Evolutionary conservation across 2,888 invertebrate genomes (phyloP).

Genomic region (Autographa gamma): DNA sequence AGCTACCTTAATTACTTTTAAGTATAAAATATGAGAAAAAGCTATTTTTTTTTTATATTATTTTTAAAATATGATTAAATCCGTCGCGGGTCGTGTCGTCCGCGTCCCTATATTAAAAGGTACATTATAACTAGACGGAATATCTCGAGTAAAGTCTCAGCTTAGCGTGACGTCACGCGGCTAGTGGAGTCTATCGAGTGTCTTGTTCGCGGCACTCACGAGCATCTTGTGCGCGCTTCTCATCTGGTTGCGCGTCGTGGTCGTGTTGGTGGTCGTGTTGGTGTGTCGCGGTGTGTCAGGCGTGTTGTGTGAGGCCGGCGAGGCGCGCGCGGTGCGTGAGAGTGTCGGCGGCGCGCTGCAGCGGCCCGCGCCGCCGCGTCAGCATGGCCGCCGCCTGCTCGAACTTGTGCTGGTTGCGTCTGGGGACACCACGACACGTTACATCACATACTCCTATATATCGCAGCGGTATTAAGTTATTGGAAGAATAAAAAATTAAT

Average conservation of each 20-base stretch:
- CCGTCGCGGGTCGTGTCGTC: neutral
- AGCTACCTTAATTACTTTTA: neutral
- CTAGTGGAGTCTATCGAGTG: neutral
- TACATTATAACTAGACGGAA: constrained; percentile 2
- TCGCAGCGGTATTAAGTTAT: too few species aligned
- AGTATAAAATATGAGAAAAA: neutral
- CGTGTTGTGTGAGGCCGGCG: constrained; percentile 62
- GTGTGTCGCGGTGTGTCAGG: constrained; percentile 17
- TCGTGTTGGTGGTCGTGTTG: neutral
- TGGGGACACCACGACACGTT: constrained; percentile 51
- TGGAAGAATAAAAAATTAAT: too few species aligned
- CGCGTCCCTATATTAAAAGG: neutral
- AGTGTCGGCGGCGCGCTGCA: constrained; percentile 69
- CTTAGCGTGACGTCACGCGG: neutral
- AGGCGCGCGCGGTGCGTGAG: constrained; percentile 64
- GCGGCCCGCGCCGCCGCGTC: constrained; percentile 63
- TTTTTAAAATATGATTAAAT: neutral
- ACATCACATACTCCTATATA: too few species aligned
- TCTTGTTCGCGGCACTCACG: neutral
- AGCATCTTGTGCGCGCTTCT: too few species aligned
- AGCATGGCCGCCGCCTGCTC: constrained; percentile 88
- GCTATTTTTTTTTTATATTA: neutral
- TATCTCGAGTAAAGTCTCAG: neutral
- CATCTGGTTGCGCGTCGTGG: too few species aligned
- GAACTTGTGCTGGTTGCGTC: constrained; percentile 94